Base-by-base conservation (phyloP, 2,888 invertebrate species). In the Phalangium opilio region DNA sequence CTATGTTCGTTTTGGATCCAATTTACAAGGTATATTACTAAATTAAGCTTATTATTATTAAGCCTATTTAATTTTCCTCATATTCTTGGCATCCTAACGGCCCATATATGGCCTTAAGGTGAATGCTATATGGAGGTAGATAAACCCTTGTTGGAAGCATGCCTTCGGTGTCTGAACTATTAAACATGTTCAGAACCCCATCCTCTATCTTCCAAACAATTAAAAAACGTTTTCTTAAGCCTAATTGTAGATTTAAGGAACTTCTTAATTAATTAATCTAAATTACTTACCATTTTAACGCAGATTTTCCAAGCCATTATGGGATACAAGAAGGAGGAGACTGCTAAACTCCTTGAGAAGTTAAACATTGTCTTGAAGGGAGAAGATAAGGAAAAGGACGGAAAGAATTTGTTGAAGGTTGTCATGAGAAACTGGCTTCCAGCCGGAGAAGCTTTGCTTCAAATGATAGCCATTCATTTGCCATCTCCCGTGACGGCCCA, bases 401-500 rank as follows among this genome's bases (percentile, higher is more conserved):
- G 93, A 60, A 99, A 99, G 68, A 83, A 80, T 51, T 74, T 98
- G 55, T 75, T 98, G 61, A 98, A 98, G 77, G 81, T 86, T 58
- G 86, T 98, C 54, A 98, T 99, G 96, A 81, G 96, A 61, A 86
- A 86, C 53, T 99, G 98, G 98, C 74, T 99, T 70, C 98, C 98
- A 47, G 98, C 98, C 66, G 98, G 98, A 60, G 96, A 99, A 70
- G 91, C 98, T 63, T 73, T 99, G 62, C 86, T 99, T 73, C 95
- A 98, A 77, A 99, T 99, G 98, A 99, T 99, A 72, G 90, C 93
- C 72, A 93, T 99, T 68, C 98, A 99, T 67, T 75, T 99, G 67
- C 98, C 98, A 51, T 98, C 96, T 21, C 98, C 98, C 3, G 96
- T 98, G 45, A 87, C 89, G 50, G 96, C 98, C 47, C 98, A 98